A percentile compares a stretch with the other conserved stretches of the same genome.
Evolutionary conservation across 2,113 vertebrate species (phyloP).

Genomic region (Sarotherodon lohbergeri): DNA sequence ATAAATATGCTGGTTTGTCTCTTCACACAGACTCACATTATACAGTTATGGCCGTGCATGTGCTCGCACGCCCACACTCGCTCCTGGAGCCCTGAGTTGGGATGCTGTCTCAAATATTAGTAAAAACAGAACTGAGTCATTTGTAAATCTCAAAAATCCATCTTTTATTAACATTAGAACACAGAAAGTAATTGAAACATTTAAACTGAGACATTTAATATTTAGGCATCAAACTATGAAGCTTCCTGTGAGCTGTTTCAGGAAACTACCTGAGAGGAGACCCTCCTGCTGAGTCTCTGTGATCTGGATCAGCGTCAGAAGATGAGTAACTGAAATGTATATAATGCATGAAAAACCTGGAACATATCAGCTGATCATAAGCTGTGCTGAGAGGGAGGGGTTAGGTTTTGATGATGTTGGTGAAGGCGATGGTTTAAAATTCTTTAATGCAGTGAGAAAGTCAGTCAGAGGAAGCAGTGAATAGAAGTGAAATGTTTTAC

Average conservation of each 20-base stretch:
- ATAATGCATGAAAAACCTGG: not conserved
- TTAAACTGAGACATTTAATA: not conserved
- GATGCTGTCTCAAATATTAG: not conserved
- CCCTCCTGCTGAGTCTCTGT: not conserved
- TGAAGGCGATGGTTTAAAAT: not conserved
- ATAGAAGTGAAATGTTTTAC: not conserved
- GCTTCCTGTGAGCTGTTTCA: not conserved
- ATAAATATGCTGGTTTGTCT: not conserved
- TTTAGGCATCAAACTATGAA: not conserved
- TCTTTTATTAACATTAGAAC: not conserved
- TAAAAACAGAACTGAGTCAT: no score
- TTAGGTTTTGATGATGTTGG: fast-evolving
- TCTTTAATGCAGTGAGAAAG: not conserved
- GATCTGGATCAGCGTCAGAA: not conserved
- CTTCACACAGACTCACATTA: not conserved
- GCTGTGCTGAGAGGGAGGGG: not conserved
- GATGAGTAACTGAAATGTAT: not conserved
- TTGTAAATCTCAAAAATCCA: not conserved
- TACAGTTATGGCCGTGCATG: not conserved
- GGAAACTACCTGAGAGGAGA: not conserved
- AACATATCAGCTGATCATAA: not conserved
- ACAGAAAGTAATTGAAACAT: not conserved
- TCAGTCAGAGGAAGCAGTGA: not conserved
- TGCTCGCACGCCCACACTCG: not conserved
- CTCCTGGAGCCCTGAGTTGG: not conserved